phyloP scores from a whole-genome alignment of 2,888 invertebrate genomes.

The Hydroisotoma schaefferi region DNA sequence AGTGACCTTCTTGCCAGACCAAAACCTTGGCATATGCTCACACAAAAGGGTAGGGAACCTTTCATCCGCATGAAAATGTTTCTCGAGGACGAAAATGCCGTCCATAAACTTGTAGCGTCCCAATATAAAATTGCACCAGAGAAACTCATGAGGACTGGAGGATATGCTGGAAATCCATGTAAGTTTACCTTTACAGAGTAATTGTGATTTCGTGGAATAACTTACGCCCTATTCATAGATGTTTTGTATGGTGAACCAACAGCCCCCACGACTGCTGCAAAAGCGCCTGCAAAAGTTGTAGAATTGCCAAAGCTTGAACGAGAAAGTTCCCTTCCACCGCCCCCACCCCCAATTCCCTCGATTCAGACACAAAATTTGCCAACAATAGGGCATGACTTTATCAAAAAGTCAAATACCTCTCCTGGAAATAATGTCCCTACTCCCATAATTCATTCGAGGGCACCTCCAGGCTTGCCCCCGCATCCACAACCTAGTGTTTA shows the following conservation, averaged over 20 bases:
- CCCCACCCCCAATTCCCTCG: slow-evolving; percentile 61
- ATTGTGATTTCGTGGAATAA: too few relatives aligned
- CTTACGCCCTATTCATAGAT: too few relatives aligned
- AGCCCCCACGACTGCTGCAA: slow-evolving; percentile 48
- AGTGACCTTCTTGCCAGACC: slow-evolving; percentile 95
- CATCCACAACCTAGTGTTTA: slow-evolving; percentile 96
- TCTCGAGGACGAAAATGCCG: slow-evolving; percentile 90
- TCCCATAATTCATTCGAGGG: slow-evolving; percentile 36
- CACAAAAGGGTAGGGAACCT: slow-evolving; percentile 82
- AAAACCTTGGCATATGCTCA: slow-evolving; percentile 97
- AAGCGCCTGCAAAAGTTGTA: slow-evolving; percentile 45
- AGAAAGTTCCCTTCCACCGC: slow-evolving; percentile 56
- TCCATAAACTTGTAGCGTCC: slow-evolving; percentile 90
- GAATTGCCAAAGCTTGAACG: slow-evolving; percentile 46
- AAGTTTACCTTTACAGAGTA: too few relatives aligned
- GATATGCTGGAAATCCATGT: slow-evolving; percentile 81
- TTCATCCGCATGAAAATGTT: slow-evolving; percentile 99
- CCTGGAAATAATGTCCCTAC: slow-evolving; percentile 39
- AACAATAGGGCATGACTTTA: slow-evolving; percentile 33
- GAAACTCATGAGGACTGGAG: slow-evolving; percentile 92
- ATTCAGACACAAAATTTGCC: slow-evolving; percentile 54
- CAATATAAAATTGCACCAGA: slow-evolving; percentile 98
- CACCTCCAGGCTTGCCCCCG: slow-evolving; percentile 48
- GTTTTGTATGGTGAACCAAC: background rate
- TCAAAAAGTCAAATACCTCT: slow-evolving; percentile 39